Conservation (phyloP, 1,140 invertebrate species). For the Drosophila pandora region DNA sequence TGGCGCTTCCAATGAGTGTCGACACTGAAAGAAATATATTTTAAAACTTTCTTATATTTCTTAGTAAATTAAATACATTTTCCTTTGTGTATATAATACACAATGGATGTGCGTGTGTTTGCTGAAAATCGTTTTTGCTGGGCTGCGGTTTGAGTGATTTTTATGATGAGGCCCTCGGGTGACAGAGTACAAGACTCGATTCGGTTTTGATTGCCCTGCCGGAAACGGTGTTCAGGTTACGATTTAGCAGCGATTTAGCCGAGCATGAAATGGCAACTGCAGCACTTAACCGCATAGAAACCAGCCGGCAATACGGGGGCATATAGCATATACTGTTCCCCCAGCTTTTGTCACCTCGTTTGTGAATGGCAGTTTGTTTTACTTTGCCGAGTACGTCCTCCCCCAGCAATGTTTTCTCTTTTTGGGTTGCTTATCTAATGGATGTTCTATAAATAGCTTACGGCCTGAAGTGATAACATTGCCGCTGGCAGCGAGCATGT, state of each 20-base stretch:
- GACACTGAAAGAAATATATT: slow-evolving; percentile 8
- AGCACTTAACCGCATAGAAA: slow-evolving; percentile 62
- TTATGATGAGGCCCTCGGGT: slow-evolving; percentile 73
- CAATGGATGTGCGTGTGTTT: slow-evolving; percentile 9
- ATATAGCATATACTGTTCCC: slow-evolving; percentile 8
- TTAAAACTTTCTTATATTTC: neutral
- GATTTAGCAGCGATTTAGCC: slow-evolving; percentile 71
- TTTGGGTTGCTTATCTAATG: slow-evolving; percentile 26
- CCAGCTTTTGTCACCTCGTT: slow-evolving; percentile 41
- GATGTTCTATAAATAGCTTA: slow-evolving; percentile 39
- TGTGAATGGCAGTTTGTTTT: neutral
- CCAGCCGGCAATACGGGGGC: slow-evolving; percentile 23
- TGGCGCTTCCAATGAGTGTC: slow-evolving; percentile 65
- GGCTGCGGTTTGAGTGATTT: slow-evolving; percentile 74
- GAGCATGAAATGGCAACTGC: slow-evolving; percentile 68
- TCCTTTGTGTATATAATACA: slow-evolving; percentile 1
- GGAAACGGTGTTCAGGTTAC: slow-evolving; percentile 75
- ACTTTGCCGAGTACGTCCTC: slow-evolving; percentile 18
- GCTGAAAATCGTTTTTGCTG: slow-evolving; percentile 27
- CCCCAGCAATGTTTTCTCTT: slow-evolving; percentile 15
- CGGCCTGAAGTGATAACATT: neutral
- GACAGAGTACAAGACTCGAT: slow-evolving; percentile 33
- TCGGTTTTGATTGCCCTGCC: slow-evolving; percentile 70
- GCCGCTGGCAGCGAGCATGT: slow-evolving; percentile 68
- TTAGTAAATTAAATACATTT: neutral